These are phyloP conservation scores for Tridacna crocea DNA, from an alignment of 2,888 invertebrate species.

Conservation along the genomic window DNA sequence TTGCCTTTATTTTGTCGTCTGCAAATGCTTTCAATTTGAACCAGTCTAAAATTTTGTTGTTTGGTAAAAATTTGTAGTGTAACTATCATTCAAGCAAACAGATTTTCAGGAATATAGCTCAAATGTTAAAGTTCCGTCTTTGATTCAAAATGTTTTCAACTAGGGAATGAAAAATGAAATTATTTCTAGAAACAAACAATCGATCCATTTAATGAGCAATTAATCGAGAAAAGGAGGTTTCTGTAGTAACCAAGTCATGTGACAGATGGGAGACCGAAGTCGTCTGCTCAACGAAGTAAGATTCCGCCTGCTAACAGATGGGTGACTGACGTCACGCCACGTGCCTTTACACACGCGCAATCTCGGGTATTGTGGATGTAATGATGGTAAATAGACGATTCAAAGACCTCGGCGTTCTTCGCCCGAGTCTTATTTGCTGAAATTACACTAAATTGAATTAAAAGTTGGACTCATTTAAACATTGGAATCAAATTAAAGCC, in stretches of 20 bases:
- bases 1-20: too few species aligned
- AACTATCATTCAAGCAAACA: too few species aligned
- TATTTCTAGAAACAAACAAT: too few species aligned
- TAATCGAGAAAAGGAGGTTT: constrained; percentile 14
- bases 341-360: constrained; percentile 52
- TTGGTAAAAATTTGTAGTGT: too few species aligned
- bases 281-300: constrained; percentile 49
- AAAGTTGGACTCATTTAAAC: constrained; percentile 57
- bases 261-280: constrained; percentile 41
- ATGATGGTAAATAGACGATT: constrained; percentile 15
- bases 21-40: too few species aligned
- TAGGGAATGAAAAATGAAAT: too few species aligned
- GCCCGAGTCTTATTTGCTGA: constrained; percentile 10
- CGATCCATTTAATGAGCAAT: constrained; percentile 9
- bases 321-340: constrained; percentile 58
- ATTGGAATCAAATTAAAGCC: constrained; percentile 57
- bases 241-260: constrained; percentile 24
- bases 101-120: too few species aligned
- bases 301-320: constrained; percentile 61
- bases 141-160: too few species aligned
- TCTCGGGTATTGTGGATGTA: constrained; percentile 22
- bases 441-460: constrained; percentile 59
- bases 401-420: constrained; percentile 21
- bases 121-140: too few species aligned
- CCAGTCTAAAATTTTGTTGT: too few species aligned